Base-by-base conservation (phyloP, 2,888 invertebrate genomes). In the Aelia acuminata region DNA sequence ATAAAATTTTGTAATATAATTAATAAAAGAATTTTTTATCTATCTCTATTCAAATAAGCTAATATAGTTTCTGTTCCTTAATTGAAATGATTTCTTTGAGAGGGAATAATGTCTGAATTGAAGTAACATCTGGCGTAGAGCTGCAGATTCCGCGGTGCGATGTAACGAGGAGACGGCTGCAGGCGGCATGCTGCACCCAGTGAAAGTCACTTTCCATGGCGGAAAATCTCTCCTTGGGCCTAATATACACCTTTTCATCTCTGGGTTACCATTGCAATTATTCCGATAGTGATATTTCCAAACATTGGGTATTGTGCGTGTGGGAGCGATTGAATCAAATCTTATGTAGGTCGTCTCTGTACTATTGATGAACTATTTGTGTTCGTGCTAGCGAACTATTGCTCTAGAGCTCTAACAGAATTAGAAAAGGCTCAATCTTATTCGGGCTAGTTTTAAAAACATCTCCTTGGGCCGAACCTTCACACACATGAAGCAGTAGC, bases 221-320 rank as follows among this genome's bases (percentile, higher is more conserved):
- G 80, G 80, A 47, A 80, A 80, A 80, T 80, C 43, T 43, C 80
- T 80, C 80, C 80, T 80, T 80, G n/a, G 80, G 43, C n/a, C n/a
- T 80, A 43, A 80, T 80, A 39, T 80, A 39, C 75, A n/a, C 80
- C 80, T 80, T 80, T 80, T 43, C 80, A 18, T 20, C 63, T 20
- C 31, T 35, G 35, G 31, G 18, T 20, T 13, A 20, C 15, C 31
- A 35, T 70, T 70, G 18, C 31, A 70, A 20, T 70, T 57, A n/a
- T 70, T 70, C 63, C 31, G 63, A 70, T 70, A 70, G 31, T 70
- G 63, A 35, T 70, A 35, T 70, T 70, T 70, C 63, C 35, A 70
- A 70, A 70, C 31, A 70, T 26, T 8, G 63, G n/a, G 15, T 35
- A 26, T 70, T 35, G 57, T 57, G 26, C 22, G 26, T 26, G 31